Conservation (phyloP, 2,113 vertebrate genomes). For the Perca fluviatilis region DNA sequence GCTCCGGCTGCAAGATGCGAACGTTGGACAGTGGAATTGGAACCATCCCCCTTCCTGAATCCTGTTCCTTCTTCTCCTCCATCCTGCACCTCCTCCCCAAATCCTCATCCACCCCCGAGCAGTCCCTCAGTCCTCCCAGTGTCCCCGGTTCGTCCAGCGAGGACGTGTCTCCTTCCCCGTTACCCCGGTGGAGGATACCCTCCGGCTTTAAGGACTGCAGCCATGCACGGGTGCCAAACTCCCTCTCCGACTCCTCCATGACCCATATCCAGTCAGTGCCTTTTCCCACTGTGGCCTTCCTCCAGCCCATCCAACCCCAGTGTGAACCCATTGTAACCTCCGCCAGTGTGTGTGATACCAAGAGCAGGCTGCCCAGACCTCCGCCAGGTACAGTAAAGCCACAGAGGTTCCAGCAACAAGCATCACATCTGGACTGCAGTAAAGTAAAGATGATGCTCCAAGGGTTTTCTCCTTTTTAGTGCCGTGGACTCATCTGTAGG, state of each 20-base stretch:
- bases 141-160: constrained; percentile 71
- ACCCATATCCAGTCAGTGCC: constrained; percentile 78
- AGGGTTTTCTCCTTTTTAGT: not conserved
- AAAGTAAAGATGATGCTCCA: not conserved
- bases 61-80: constrained; percentile 86
- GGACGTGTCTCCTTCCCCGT: constrained; percentile 73
- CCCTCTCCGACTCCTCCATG: constrained; percentile 87
- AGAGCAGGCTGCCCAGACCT: constrained; percentile 86
- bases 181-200: constrained; percentile 81
- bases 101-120: constrained; percentile 81
- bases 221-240: constrained; percentile 80
- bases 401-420: not conserved
- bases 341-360: constrained; percentile 80
- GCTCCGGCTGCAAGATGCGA: constrained; percentile 92
- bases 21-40: constrained; percentile 95
- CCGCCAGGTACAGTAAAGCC: constrained; percentile 86
- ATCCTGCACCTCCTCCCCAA: constrained; percentile 84
- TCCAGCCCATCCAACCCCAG: constrained; percentile 75
- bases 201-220: constrained; percentile 67
- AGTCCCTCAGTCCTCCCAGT: constrained; percentile 75
- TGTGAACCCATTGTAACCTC: constrained; percentile 70
- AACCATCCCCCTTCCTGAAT: constrained; percentile 93
- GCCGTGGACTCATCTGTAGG: not conserved
- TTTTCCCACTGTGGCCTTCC: constrained; percentile 82
- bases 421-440: constrained; percentile 1